Base-by-base conservation (phyloP, 2,888 invertebrate species). In the Ischnus inquisitorius region DNA sequence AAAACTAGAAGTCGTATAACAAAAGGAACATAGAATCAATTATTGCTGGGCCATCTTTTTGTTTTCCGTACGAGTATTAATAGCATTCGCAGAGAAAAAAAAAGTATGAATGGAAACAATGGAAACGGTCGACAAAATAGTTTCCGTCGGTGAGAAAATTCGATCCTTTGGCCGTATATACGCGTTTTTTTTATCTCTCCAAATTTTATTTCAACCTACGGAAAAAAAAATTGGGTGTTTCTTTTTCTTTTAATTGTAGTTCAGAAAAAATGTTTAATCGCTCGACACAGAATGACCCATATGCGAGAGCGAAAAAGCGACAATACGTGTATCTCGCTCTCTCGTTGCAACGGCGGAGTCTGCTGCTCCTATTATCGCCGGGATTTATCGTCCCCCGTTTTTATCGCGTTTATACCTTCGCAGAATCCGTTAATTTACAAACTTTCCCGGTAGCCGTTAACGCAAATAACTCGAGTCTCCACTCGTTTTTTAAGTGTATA, bases 321-420 rank as follows among this genome's bases (percentile, higher is more conserved):
- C 28, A 5, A 34, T 34, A 34, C 34, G 34, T 34, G 67, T 65
- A 34, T 48, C 75, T 8, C 39, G 67, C 72, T 39, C 54, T 43
- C 64, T 14, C 39, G 8, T 54, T 78, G 51, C 85, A 83, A 81
- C 81, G 71, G 76, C 41, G 28, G 77, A 79, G 79, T 51, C 25
- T 51, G 64, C 57, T 57, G 86, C 64, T 75, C 39, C 87, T 87
- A 87, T 90, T 89, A 89, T 87, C 84, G 22, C n/a, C 39, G 75
- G 54, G 86, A 90, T 91, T 90, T 90, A 91, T 89, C 85, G 88
- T 87, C 80, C 82, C 82, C 79, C 88, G 88, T 89, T 90, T 89
- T 88, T 87, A 84, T 83, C 84, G 82, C 86, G 67, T 64, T 48
- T 64, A 65, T 74, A 79, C 83, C 78, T 69, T 62, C 82, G 77